These are phyloP conservation scores for Parazoanthus atlanticus DNA, from an alignment of 92 coral and sea anemone genomes.

Conservation along the genomic window DNA sequence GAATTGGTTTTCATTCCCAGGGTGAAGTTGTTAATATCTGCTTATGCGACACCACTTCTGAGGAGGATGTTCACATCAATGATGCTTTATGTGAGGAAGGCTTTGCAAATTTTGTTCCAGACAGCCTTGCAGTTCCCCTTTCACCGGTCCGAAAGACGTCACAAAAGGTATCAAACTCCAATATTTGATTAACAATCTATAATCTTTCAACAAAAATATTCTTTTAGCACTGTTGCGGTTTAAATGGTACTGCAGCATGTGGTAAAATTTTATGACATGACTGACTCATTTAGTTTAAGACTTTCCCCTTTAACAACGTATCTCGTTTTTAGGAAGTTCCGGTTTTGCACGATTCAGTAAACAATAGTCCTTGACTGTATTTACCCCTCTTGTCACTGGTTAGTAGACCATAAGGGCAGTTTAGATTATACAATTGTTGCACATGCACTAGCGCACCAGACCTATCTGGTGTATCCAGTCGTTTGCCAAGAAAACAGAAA, in stretches of 20 bases:
- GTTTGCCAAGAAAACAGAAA: too few relatives aligned
- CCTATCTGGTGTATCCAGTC: too few relatives aligned
- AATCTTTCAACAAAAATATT: background rate
- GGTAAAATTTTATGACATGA: too few relatives aligned
- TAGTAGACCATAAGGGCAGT: too few relatives aligned
- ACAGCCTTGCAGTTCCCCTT: conserved; percentile 38
- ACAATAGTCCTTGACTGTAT: too few relatives aligned
- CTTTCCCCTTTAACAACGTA: too few relatives aligned
- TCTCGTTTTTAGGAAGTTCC: too few relatives aligned
- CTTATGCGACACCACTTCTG: conserved; percentile 81
- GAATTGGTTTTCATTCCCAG: conserved; percentile 9
- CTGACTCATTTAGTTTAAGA: too few relatives aligned
- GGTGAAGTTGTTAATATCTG: conserved; percentile 59
- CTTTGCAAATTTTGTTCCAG: conserved; percentile 76
- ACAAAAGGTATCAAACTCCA: background rate
- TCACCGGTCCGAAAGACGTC: background rate
- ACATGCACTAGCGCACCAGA: too few relatives aligned
- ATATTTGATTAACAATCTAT: background rate
- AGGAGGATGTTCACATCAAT: conserved; percentile 84
- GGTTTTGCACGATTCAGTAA: too few relatives aligned
- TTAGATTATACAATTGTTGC: too few relatives aligned
- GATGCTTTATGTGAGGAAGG: conserved; percentile 80
- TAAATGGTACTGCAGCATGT: background rate
- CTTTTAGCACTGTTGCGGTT: background rate
- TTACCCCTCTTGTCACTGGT: too few relatives aligned